Conservation (phyloP, 2,113 vertebrate genomes). For the Clarias gariepinus region DNA sequence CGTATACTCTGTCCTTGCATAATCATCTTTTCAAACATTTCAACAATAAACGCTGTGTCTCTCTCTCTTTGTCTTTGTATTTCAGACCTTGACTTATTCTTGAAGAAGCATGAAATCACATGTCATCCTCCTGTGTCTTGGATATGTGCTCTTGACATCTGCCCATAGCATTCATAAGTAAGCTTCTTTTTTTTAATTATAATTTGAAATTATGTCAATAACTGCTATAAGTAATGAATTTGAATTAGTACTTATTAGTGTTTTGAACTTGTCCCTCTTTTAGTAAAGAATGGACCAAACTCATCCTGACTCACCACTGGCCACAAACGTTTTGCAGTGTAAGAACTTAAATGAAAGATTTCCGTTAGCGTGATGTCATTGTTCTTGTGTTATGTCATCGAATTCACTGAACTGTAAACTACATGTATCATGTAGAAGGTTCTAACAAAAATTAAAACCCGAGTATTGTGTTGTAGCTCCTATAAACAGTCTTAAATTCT, state of each 20-base stretch:
- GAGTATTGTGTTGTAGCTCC: neutral
- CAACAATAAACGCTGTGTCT: neutral
- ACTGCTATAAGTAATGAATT: neutral
- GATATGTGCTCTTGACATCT: neutral
- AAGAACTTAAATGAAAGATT: conserved; percentile 40
- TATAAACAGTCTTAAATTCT: neutral
- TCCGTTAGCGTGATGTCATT: neutral
- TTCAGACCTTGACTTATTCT: neutral
- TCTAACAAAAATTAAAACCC: neutral
- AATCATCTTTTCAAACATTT: neutral
- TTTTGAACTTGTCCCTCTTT: conserved; percentile 15
- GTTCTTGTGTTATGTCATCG: neutral
- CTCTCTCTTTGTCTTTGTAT: neutral
- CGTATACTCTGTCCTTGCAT: neutral
- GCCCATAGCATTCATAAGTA: conserved; percentile 24
- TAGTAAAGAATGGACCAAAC: conserved; percentile 72
- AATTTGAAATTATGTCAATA: neutral
- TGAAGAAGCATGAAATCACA: conserved; percentile 19
- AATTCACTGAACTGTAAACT: neutral
- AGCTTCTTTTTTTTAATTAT: neutral
- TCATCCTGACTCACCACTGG: conserved; percentile 79
- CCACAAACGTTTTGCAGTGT: conserved; percentile 74
- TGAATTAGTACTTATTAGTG: neutral
- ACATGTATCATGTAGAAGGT: conserved; percentile 29
- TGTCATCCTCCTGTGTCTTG: conserved; percentile 37